Base-by-base conservation (phyloP, 1,140 invertebrate species). In the Battus philenor region DNA sequence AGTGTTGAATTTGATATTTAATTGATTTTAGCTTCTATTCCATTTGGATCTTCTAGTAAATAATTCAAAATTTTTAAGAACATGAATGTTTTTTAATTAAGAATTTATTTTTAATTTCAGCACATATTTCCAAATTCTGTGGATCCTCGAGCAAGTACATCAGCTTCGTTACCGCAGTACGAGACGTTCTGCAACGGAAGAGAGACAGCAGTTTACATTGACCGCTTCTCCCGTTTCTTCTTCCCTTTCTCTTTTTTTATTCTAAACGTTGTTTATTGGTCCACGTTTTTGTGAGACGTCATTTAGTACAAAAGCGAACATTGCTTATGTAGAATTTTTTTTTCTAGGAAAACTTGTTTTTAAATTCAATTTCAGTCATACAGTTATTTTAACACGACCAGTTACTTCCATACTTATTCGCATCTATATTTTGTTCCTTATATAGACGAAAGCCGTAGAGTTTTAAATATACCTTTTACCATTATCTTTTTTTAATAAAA, bases 211-310 rank as follows among this genome's bases (percentile, higher is more conserved):
- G 86, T 96, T 50, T 94, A 91, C 78, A 95, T 95, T 59, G 94
- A 96, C 84, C 92, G 94, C 68, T 90, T 94, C 68, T 95, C 94
- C 20, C 87, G 94, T 69, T 93, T 95, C 78, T 94, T 95, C 79
- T 96, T 96, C 58, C 94, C 94, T 2, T 94, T 94, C 71, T 94
- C 94, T 4, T 96, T 96, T 81, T 91, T 95, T 59, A 92, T 95
- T 59, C 88, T 96, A 9, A 96, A 96, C 68, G 90, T 95, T 56
- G 92, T 94, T 11, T 96, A 96, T 73, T 96, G 95, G 95, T 92
- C 91, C 54, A 94, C 93, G 46, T 96, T 95, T 81, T 89, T 95
- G 56, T 92, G 86, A 61, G n/a, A n/a, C n/a, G n/a, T n/a, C n/a
- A n/a, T n/a, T n/a, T n/a, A n/a, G n/a, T n/a, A n/a, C n/a, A n/a